Evolutionary conservation across 2,797 vertebrate genomes (phyloP).

Genomic region (Gorsachius magnificus): DNA sequence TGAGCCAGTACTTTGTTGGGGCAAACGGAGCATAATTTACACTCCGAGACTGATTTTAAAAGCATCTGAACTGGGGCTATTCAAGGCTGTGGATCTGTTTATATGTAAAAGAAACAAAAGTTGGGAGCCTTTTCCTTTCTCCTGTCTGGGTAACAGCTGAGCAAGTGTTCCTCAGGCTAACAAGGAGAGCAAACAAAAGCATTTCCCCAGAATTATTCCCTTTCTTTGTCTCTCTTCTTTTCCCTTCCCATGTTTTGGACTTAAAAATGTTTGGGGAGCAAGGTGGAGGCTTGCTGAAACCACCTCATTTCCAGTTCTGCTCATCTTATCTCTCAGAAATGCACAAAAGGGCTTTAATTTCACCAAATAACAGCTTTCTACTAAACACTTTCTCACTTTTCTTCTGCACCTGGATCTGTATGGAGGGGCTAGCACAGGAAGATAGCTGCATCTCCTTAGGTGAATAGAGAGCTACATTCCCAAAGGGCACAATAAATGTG

Average conservation of each 20-base stretch:
- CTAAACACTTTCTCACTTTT: background rate
- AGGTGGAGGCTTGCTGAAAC: background rate
- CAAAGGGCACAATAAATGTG: slow-evolving; percentile 54
- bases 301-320: background rate
- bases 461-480: background rate
- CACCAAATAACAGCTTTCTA: background rate
- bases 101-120: background rate
- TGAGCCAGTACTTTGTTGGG: background rate
- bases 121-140: background rate
- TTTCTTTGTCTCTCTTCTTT: background rate
- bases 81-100: background rate
- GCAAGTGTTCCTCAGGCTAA: background rate
- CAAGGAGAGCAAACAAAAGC: background rate
- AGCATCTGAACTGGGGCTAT: background rate
- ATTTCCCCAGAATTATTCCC: background rate
- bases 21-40: background rate
- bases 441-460: background rate
- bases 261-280: background rate
- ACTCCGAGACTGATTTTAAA: background rate
- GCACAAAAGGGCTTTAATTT: background rate
- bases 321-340: background rate
- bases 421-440: accelerated
- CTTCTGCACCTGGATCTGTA: background rate
- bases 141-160: background rate
- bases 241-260: background rate